Evolutionary conservation across 2,888 invertebrate genomes (phyloP).

Genomic region (Pteria penguin): DNA sequence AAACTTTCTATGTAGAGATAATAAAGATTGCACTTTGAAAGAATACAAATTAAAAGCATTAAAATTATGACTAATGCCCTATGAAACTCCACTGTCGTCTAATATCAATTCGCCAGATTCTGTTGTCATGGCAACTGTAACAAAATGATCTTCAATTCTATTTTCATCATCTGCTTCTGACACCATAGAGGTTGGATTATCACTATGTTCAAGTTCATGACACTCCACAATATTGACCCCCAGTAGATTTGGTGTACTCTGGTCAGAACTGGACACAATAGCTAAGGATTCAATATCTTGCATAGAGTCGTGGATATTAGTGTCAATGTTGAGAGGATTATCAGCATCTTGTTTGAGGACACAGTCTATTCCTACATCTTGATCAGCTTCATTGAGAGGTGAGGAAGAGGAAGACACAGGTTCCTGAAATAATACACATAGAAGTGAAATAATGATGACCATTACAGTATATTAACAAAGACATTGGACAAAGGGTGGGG

Average conservation of each 20-base stretch:
- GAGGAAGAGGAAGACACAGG: too few species aligned
- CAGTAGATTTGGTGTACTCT: not conserved
- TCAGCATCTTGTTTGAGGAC: not conserved
- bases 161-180: constrained; percentile 11
- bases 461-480: too few species aligned
- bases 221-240: not conserved
- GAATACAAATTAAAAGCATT: too few species aligned
- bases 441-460: too few species aligned
- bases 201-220: not conserved
- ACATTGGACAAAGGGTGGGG: too few species aligned
- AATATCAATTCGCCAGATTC: constrained; percentile 10
- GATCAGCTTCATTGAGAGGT: too few species aligned
- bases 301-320: constrained; percentile 1
- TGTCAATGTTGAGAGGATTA: not conserved
- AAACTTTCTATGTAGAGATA: too few species aligned
- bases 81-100: constrained; percentile 4
- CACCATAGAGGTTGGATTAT: constrained; percentile 1
- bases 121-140: constrained; percentile 17
- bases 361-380: not conserved
- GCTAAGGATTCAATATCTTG: constrained; percentile 23
- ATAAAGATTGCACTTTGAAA: too few species aligned
- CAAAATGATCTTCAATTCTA: constrained; percentile 22
- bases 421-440: too few species aligned
- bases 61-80: not conserved
- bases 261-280: not conserved